Conservation (phyloP, 2,113 vertebrate species). For the Abramis brama region DNA sequence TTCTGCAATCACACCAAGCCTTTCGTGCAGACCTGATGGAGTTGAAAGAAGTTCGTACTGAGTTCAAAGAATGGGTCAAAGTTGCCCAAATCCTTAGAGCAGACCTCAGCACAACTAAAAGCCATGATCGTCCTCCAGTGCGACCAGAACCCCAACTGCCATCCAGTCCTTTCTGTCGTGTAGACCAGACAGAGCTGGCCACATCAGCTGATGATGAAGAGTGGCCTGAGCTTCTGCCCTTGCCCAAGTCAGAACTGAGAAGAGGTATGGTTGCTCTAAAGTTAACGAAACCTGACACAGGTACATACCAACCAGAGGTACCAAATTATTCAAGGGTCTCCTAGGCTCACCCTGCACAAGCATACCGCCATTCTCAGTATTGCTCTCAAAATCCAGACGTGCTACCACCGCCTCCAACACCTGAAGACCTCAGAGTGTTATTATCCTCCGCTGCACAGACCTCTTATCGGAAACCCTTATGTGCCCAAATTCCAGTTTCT, state of each 20-base stretch:
- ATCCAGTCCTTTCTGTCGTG: background rate
- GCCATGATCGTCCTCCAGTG: background rate
- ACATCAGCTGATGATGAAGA: background rate
- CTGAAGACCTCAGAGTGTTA: background rate
- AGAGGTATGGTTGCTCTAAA: background rate
- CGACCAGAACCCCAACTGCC: background rate
- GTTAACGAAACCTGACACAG: background rate
- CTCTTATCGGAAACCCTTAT: background rate
- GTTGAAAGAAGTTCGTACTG: constrained; percentile 10
- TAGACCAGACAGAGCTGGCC: background rate
- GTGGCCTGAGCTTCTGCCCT: background rate
- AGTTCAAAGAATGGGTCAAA: constrained; percentile 15
- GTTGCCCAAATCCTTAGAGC: too few relatives aligned
- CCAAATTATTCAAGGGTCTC: background rate
- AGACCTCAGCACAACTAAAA: background rate
- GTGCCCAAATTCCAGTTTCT: background rate
- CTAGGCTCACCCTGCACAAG: background rate
- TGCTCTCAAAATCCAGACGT: background rate
- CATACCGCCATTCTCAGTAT: background rate
- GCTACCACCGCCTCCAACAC: background rate
- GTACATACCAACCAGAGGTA: background rate
- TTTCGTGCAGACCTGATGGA: background rate
- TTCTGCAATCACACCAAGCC: background rate
- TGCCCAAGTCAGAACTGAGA: background rate
- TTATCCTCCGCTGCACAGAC: background rate